A percentile compares a stretch with the other conserved stretches of the same genome.
Evolutionary conservation across 2,888 invertebrate genomes (phyloP).

Genomic region (Parthenolecanium corni): DNA sequence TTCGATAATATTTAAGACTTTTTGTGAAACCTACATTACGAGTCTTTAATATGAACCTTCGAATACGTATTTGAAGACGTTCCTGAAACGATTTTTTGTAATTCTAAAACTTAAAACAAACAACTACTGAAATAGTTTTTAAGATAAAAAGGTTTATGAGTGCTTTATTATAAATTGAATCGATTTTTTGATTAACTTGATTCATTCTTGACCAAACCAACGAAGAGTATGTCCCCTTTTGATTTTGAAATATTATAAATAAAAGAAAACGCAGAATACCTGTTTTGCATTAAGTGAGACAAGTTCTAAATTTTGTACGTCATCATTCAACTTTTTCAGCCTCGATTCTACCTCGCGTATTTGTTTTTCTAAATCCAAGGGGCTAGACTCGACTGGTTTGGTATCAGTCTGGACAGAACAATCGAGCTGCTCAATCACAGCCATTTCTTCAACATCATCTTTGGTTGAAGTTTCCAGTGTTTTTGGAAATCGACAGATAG

Average conservation of each 20-base stretch:
- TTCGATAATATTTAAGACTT: no score
- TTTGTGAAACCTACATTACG: no score
- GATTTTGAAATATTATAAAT: background rate
- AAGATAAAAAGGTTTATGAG: no score
- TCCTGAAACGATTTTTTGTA: no score
- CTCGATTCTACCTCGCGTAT: background rate
- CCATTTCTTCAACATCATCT: background rate
- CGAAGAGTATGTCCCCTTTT: no score
- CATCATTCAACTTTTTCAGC: constrained; percentile 3
- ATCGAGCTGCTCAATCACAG: background rate
- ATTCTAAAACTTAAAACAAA: no score
- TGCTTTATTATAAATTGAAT: no score
- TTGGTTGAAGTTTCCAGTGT: background rate
- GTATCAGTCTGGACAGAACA: background rate
- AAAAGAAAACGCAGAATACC: constrained; percentile 9
- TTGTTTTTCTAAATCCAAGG: background rate
- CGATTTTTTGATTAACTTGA: no score
- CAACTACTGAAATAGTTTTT: no score
- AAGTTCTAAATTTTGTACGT: constrained; percentile 16
- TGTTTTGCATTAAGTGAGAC: constrained; percentile 26
- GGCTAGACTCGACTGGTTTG: background rate
- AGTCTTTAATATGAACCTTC: no score
- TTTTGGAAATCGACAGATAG: background rate
- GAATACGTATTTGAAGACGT: no score
- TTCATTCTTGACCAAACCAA: no score